These are phyloP conservation scores for Helleia helle DNA, from an alignment of 2,888 invertebrate genomes.

Conservation along the genomic window DNA sequence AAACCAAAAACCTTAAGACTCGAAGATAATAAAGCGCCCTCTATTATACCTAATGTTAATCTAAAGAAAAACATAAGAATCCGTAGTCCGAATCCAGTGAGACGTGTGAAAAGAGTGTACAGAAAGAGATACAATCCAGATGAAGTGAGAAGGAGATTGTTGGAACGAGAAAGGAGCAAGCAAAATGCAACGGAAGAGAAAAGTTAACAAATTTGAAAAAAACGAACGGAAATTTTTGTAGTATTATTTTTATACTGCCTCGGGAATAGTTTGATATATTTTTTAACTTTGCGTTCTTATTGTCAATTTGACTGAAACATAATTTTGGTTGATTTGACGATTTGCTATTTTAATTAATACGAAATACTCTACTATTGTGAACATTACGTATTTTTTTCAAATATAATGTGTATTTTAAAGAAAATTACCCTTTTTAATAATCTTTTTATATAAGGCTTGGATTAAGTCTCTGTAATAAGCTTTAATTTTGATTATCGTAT, in stretches of 20 bases:
- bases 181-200: constrained; percentile 25
- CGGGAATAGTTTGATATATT: neutral
- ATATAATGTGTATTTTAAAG: too few relatives aligned
- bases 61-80: constrained; percentile 45
- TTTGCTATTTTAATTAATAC: too few relatives aligned
- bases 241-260: constrained; percentile 6
- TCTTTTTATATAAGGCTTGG: too few relatives aligned
- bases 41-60: constrained; percentile 35
- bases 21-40: constrained; percentile 35
- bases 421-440: too few relatives aligned
- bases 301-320: constrained; percentile 9
- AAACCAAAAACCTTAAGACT: constrained; percentile 31
- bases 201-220: constrained; percentile 13
- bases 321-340: constrained; percentile 8
- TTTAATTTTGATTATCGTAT: too few relatives aligned
- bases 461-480: too few relatives aligned
- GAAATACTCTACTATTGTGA: too few relatives aligned
- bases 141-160: constrained; percentile 61
- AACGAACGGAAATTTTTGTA: too few relatives aligned
- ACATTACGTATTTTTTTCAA: too few relatives aligned
- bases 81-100: constrained; percentile 52
- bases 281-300: neutral
- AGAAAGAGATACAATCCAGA: constrained; percentile 66
- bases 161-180: constrained; percentile 52
- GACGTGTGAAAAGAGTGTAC: constrained; percentile 59